Evolutionary conservation across 1,140 invertebrate species (phyloP).

Genomic region (Venustaconcha ellipsiformis): DNA sequence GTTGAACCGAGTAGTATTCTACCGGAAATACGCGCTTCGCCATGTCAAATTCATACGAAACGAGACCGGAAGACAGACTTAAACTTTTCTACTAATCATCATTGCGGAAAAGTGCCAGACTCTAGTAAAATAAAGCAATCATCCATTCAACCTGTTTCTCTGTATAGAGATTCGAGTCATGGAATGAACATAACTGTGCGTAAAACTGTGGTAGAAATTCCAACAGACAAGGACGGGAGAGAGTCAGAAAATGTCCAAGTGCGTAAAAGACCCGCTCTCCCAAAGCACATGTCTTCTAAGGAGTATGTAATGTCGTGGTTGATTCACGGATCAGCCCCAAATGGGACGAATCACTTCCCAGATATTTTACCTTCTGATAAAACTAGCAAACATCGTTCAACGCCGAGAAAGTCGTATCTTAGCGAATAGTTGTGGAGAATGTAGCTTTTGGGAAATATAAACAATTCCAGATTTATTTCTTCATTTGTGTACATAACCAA

Average conservation of each 20-base stretch:
- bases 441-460: too few relatives aligned
- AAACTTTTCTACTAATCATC: not conserved
- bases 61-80: not conserved
- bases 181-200: constrained; percentile 19
- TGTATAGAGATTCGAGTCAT: not conserved
- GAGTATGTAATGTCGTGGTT: constrained; percentile 33
- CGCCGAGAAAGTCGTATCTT: constrained; percentile 3
- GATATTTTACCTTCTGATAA: constrained; percentile 18
- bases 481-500: too few relatives aligned
- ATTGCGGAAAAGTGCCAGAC: not conserved
- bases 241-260: constrained; percentile 4
- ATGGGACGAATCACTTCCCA: constrained; percentile 25
- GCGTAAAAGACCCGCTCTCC: constrained; percentile 9
- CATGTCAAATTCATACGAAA: constrained; percentile 27
- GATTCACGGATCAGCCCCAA: constrained; percentile 24
- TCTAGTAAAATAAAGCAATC: not conserved
- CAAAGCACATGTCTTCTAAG: constrained; percentile 32
- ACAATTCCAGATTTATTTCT: too few relatives aligned
- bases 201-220: too few relatives aligned
- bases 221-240: constrained; percentile 13
- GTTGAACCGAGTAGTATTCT: constrained; percentile 8
- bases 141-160: constrained; percentile 4
- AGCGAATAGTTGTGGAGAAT: constrained; percentile 10
- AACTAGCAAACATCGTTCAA: constrained; percentile 1
- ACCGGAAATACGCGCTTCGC: constrained; percentile 30